Evolutionary conservation across 1,140 invertebrate species (phyloP).

Genomic region (Lordiphosa mommai): DNA sequence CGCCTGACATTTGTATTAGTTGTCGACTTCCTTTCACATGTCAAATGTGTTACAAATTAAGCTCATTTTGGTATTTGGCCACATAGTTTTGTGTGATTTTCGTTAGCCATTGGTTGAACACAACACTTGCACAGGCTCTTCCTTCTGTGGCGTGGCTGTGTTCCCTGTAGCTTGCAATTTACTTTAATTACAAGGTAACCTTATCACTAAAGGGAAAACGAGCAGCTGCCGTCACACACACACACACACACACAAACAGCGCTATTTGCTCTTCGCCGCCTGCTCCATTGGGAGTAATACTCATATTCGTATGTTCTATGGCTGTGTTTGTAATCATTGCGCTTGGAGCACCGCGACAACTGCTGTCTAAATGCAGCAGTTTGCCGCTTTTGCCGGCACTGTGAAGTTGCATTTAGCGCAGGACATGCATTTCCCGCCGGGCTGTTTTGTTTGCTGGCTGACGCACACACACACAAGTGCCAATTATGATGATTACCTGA

Average conservation of each 20-base stretch:
- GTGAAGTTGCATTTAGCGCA: constrained; percentile 6
- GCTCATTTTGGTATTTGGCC: constrained; percentile 50
- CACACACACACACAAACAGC: not conserved
- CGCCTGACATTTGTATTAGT: constrained; percentile 74
- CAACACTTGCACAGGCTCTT: not conserved
- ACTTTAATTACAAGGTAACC: constrained; percentile 74
- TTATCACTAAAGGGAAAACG: constrained; percentile 50
- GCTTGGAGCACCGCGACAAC: no score
- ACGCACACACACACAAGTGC: constrained; percentile 27
- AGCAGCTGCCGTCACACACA: constrained; percentile 44
- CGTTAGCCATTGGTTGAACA: constrained; percentile 31
- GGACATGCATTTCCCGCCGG: constrained; percentile 12
- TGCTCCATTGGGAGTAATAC: not conserved
- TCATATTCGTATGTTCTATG: no score
- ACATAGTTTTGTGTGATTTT: constrained; percentile 46
- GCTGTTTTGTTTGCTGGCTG: constrained; percentile 14
- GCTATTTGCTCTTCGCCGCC: no score
- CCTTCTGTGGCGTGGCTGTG: constrained; percentile 17
- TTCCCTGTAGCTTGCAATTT: constrained; percentile 53
- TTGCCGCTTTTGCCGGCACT: not conserved
- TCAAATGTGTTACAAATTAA: constrained; percentile 61
- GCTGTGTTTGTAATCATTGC: no score
- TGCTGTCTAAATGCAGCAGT: no score
- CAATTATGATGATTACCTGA: constrained; percentile 64
- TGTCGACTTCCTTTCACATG: constrained; percentile 22